A percentile compares a stretch with the other conserved stretches of the same genome.
Evolutionary conservation across 2,797 vertebrate genomes (phyloP).

Genomic region (Rousettus madagascariensis): DNA sequence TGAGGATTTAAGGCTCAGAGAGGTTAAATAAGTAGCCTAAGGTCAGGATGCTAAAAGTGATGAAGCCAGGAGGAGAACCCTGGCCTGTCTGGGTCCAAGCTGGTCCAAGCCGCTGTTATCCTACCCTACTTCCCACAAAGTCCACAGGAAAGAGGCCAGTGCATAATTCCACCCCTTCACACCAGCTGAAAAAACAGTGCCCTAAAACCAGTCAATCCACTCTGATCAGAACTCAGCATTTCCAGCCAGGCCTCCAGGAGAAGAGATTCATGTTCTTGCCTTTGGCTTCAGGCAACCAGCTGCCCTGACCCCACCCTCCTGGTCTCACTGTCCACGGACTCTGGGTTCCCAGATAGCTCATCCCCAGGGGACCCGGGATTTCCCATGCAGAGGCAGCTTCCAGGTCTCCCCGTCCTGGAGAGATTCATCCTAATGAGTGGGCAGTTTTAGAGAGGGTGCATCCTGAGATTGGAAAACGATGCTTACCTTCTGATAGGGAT

Average conservation of each 20-base stretch:
- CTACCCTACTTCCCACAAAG: neutral
- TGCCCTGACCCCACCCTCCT: neutral
- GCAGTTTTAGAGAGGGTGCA: too few species aligned
- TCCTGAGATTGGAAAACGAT: neutral
- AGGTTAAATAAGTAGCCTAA: neutral
- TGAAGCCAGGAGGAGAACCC: neutral
- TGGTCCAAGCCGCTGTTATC: neutral
- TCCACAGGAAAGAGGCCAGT: constrained; percentile 45
- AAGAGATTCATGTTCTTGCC: neutral
- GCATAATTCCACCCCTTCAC: constrained; percentile 4
- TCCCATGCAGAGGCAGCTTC: neutral
- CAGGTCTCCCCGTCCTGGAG: neutral
- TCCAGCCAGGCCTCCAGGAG: neutral
- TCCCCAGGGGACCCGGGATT: neutral
- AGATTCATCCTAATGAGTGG: neutral
- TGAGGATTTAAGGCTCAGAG: constrained; percentile 5
- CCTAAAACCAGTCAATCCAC: constrained; percentile 50
- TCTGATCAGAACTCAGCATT: neutral
- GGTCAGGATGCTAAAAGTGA: neutral
- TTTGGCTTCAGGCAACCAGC: neutral
- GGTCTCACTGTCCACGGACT: neutral
- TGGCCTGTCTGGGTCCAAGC: neutral
- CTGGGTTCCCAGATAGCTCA: neutral
- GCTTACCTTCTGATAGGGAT: neutral
- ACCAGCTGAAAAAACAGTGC: constrained; percentile 72